phyloP scores from a whole-genome alignment of 2,797 vertebrate genomes.

The Epinephelus malabaricus region DNA sequence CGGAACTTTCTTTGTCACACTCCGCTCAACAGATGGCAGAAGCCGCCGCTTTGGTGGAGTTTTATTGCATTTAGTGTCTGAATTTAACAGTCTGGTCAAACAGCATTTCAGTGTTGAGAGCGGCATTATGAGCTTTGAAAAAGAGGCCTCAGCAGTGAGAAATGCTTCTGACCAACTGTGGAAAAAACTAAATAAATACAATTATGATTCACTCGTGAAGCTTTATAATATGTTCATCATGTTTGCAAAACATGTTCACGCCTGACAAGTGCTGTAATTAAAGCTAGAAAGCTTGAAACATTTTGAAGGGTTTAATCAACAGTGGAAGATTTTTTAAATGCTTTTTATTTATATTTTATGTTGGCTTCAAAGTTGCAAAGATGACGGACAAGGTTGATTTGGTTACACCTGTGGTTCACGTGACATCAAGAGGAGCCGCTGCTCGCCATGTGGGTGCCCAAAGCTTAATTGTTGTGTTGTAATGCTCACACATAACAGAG shows the following conservation, averaged over 20 bases:
- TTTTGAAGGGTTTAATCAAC: neutral
- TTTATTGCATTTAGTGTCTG: conserved; percentile 39
- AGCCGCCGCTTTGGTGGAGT: conserved; percentile 1
- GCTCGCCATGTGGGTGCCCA: too few relatives aligned
- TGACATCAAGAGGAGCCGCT: too few relatives aligned
- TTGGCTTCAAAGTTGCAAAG: too few relatives aligned
- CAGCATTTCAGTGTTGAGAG: conserved; percentile 21
- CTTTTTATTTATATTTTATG: neutral
- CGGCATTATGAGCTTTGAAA: conserved; percentile 18
- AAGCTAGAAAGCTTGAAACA: neutral
- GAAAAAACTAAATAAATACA: conserved; percentile 17
- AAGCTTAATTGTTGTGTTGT: too few relatives aligned
- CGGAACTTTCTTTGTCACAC: conserved; percentile 6
- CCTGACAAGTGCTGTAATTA: neutral
- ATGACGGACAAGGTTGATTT: too few relatives aligned
- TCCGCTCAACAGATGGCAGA: conserved; percentile 38
- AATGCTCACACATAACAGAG: too few relatives aligned
- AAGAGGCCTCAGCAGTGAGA: neutral
- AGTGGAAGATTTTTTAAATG: too few relatives aligned
- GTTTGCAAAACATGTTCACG: neutral
- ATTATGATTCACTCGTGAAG: neutral
- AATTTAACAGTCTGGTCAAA: conserved; percentile 50
- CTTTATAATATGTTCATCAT: neutral
- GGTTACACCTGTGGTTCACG: too few relatives aligned
- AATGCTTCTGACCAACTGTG: conserved; percentile 33